A percentile compares a stretch with the other conserved stretches of the same genome.
These are phyloP conservation scores for Gandaritis pyraliata DNA, from an alignment of 2,888 invertebrate genomes.

Conservation along the genomic window DNA sequence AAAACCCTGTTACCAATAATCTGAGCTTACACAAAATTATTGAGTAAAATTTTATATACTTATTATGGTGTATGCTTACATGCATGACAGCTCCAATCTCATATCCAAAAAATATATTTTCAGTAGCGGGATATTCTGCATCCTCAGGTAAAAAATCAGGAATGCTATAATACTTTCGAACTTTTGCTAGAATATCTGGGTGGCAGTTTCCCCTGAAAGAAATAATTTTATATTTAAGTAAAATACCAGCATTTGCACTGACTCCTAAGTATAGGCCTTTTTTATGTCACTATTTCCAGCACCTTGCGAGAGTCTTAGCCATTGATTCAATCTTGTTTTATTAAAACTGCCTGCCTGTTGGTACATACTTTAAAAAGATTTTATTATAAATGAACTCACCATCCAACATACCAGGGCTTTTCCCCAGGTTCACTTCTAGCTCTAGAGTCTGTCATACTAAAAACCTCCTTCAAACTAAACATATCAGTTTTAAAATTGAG, in stretches of 20 bases:
- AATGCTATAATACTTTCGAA: conserved; percentile 90
- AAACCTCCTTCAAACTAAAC: conserved; percentile 89
- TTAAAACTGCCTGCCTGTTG: too few relatives aligned
- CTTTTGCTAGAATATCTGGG: conserved; percentile 88
- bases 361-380: not conserved
- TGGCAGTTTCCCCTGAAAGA: conserved; percentile 92
- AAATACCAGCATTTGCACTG: too few relatives aligned
- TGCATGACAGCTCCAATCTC: conserved; percentile 96
- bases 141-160: conserved; percentile 95
- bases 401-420: conserved; percentile 95
- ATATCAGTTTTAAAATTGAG: conserved; percentile 94
- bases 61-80: conserved; percentile 77
- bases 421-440: conserved; percentile 85
- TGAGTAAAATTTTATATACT: too few relatives aligned
- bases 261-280: too few relatives aligned
- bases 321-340: too few relatives aligned
- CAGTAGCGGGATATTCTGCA: conserved; percentile 94
- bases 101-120: conserved; percentile 96
- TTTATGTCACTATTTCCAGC: too few relatives aligned
- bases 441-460: conserved; percentile 88
- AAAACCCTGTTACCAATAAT: not conserved
- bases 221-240: not conserved
- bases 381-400: conserved; percentile 81
- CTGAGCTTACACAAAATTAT: too few relatives aligned
- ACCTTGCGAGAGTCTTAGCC: too few relatives aligned